Evolutionary conservation across 2,113 vertebrate species (phyloP).

Genomic region (Origma solitaria): DNA sequence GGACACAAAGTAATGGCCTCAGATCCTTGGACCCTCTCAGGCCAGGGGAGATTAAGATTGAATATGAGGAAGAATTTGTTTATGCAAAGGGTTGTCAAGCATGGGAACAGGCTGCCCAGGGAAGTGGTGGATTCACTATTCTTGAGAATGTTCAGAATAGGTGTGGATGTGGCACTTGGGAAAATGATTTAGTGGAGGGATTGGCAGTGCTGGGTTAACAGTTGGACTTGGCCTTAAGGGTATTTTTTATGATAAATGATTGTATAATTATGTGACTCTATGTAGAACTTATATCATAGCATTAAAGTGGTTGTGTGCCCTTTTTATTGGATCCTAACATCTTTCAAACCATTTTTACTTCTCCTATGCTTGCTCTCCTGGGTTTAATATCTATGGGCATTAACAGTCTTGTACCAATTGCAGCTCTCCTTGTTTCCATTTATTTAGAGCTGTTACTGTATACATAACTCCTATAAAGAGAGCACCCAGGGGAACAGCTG

Average conservation of each 20-base stretch:
- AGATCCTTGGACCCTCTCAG: not conserved
- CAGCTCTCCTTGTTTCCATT: not conserved
- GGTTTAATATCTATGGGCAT: not conserved
- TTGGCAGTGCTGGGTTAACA: not conserved
- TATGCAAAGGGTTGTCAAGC: not conserved
- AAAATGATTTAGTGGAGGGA: not conserved
- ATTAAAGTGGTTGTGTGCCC: not conserved
- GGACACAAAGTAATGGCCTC: not conserved
- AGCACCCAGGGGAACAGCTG: not conserved
- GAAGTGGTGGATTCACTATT: not conserved
- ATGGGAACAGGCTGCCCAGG: not conserved
- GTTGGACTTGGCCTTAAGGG: not conserved
- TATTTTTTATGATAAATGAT: not conserved
- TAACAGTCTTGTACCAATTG: not conserved
- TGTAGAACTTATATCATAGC: not conserved
- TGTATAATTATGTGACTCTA: not conserved
- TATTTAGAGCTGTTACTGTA: not conserved
- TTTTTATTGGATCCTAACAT: not conserved
- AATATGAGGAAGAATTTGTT: not conserved
- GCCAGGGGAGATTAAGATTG: not conserved
- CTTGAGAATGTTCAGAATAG: not conserved
- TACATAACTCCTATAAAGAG: not conserved
- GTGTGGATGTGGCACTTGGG: rapidly evolving
- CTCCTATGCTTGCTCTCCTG: not conserved
- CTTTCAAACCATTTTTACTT: not conserved